Evolutionary conservation across 1,140 invertebrate species (phyloP).

Genomic region (Drosophila ananassae): DNA sequence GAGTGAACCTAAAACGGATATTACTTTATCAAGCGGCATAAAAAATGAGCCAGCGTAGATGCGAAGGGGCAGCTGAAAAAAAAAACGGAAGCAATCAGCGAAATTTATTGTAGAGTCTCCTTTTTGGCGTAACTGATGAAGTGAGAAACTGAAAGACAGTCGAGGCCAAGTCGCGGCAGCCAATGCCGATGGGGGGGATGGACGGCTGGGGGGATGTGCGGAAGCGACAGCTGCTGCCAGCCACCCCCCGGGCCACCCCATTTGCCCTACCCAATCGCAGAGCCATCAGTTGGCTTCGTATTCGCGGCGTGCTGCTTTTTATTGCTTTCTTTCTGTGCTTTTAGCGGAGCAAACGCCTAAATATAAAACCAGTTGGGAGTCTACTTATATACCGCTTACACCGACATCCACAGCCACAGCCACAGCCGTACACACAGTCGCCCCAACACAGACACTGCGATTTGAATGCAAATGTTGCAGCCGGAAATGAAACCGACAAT

Average conservation of each 20-base stretch:
- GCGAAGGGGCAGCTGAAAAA: conserved; percentile 22
- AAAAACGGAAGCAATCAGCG: conserved; percentile 75
- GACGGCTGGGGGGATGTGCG: conserved; percentile 4
- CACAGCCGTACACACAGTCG: conserved; percentile 12
- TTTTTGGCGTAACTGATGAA: conserved; percentile 82
- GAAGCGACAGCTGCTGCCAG: conserved; percentile 64
- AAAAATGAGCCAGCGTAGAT: conserved; percentile 74
- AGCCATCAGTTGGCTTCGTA: conserved; percentile 33
- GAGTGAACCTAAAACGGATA: conserved; percentile 78
- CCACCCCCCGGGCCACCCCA: background rate
- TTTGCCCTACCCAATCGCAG: background rate
- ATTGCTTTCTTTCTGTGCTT: conserved; percentile 79
- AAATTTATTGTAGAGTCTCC: conserved; percentile 82
- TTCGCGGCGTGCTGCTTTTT: conserved; percentile 79
- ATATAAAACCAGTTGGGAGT: conserved; percentile 78
- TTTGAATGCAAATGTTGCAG: conserved; percentile 79
- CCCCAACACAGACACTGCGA: conserved; percentile 35
- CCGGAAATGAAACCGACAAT: conserved; percentile 82
- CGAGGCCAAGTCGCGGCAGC: conserved; percentile 65
- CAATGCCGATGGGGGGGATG: conserved; percentile 56
- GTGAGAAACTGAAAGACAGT: conserved; percentile 82
- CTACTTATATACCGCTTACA: conserved; percentile 79
- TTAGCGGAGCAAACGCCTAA: conserved; percentile 69
- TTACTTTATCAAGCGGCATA: conserved; percentile 82
- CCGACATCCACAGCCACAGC: conserved; percentile 14